Evolutionary conservation across 2,797 vertebrate species (phyloP), one percentile per base, ranked within the genome.

Genomic region (Alosa sapidissima): DNA sequence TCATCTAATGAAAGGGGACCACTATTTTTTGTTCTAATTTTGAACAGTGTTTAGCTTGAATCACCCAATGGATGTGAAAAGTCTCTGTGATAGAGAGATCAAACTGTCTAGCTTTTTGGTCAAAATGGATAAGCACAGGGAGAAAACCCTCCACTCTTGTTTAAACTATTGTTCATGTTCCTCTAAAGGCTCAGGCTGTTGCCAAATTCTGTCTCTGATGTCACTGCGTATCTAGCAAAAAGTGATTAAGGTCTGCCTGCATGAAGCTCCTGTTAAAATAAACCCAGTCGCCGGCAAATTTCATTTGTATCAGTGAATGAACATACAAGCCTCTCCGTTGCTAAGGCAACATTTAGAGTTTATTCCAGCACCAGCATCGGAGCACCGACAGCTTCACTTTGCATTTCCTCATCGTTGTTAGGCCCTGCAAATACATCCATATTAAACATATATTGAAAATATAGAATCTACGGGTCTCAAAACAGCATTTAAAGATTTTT

Each of bases 291-390:
- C 72, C 83, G 81, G 85, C 78, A 87, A 83, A 84, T 81, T 85
- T 87, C 86, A 88, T 89, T 89, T 87, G 78, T 81, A 82, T 82
- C 86, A 84, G 54, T 75, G 84, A 82, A 85, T 87, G 83, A 90
- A 84, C 87, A 85, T 62, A 83, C 85, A 89, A 86, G 87, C 88
- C 87, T 87, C 87, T 86, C 24, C 65, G 90, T 91, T 91, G 87
- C 90, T 89, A 90, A 87, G 90, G 90, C 87, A 91, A 91, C 90
- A 88, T 82, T 36, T 47, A 78, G 72, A 78, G 72, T 45, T 33
- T 47, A 78, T 47, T 75, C 72, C 16, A 16, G 41, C 19, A 45
- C 41, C 72, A 45, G 11, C 36, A 78, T 3, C 14, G 14, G 2
- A 33, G 36, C 33, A 75, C 33, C 6, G 6, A 6, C 36, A 75